A percentile compares a stretch with the other conserved stretches of the same genome.
Evolutionary conservation across 2,888 invertebrate genomes (phyloP).

Genomic region (Allacma fusca): DNA sequence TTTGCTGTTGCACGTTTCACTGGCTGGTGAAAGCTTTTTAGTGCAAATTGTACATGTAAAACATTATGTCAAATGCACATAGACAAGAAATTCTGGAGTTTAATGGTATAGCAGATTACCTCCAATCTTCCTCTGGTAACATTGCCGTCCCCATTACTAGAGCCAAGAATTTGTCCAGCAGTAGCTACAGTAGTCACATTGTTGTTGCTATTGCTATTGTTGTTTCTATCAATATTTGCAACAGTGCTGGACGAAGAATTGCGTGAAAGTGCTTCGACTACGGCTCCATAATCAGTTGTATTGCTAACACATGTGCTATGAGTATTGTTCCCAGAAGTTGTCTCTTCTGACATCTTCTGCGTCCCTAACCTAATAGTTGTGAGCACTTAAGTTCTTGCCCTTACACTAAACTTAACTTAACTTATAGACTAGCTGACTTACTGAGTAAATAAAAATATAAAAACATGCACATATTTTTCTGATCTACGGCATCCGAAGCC

Average conservation of each 20-base stretch:
- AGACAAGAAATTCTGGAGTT: too few relatives aligned
- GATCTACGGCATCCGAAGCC: too few relatives aligned
- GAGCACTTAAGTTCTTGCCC: background rate
- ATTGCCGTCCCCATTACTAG: slow-evolving; percentile 2
- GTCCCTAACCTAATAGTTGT: slow-evolving; percentile 26
- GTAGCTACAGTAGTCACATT: too few relatives aligned
- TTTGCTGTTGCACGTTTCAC: too few relatives aligned
- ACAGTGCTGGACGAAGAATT: slow-evolving; percentile 13
- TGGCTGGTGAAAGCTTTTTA: too few relatives aligned
- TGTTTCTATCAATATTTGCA: slow-evolving; percentile 10
- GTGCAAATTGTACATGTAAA: too few relatives aligned
- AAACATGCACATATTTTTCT: too few relatives aligned
- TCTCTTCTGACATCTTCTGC: slow-evolving; percentile 38
- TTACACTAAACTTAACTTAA: background rate
- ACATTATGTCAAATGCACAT: too few relatives aligned
- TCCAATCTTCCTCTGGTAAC: background rate
- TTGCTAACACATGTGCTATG: background rate
- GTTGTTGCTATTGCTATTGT: slow-evolving; percentile 1
- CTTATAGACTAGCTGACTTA: background rate
- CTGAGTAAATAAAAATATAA: too few relatives aligned
- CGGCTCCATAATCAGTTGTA: slow-evolving; percentile 11
- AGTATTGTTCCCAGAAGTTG: slow-evolving; percentile 14
- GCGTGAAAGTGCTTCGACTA: background rate
- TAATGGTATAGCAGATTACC: background rate
- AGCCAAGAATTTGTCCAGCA: background rate